phyloP scores from a whole-genome alignment of 2,888 invertebrate species.

The Euspilapteryx auroguttella region DNA sequence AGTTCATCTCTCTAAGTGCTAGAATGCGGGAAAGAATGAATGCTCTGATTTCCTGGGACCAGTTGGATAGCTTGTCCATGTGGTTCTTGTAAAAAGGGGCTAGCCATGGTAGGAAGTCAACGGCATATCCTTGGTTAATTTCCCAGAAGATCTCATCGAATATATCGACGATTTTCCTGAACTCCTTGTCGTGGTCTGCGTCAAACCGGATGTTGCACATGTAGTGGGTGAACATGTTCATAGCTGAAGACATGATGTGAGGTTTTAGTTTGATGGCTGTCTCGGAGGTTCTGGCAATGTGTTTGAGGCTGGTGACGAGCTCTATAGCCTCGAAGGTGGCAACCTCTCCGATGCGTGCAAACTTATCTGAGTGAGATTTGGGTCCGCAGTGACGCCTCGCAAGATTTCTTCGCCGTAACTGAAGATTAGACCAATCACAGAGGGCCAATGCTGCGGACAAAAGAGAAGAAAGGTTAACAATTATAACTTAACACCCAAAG shows the following conservation, averaged over 20 bases:
- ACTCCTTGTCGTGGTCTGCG: constrained; percentile 65
- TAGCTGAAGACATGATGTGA: constrained; percentile 70
- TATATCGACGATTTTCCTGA: constrained; percentile 66
- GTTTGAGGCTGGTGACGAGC: constrained; percentile 59
- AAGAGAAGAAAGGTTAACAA: too few relatives aligned
- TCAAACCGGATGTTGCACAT: constrained; percentile 83
- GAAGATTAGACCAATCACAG: constrained; percentile 86
- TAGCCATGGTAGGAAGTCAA: constrained; percentile 85
- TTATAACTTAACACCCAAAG: too few relatives aligned
- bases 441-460: constrained; percentile 76
- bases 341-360: constrained; percentile 71
- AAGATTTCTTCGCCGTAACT: constrained; percentile 75
- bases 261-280: constrained; percentile 67
- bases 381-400: constrained; percentile 82
- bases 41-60: constrained; percentile 70
- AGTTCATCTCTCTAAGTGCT: constrained; percentile 51
- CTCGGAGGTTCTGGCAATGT: constrained; percentile 29
- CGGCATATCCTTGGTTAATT: constrained; percentile 85
- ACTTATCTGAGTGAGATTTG: constrained; percentile 71
- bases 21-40: constrained; percentile 76
- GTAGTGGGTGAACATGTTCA: constrained; percentile 84
- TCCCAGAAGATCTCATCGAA: constrained; percentile 92
- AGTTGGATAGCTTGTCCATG: constrained; percentile 66
- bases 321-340: constrained; percentile 67
- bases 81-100: constrained; percentile 71